A percentile compares a stretch with the other conserved stretches of the same genome.
Conservation (phyloP, 2,797 vertebrate species). For the Cetoscarus ocellatus region DNA sequence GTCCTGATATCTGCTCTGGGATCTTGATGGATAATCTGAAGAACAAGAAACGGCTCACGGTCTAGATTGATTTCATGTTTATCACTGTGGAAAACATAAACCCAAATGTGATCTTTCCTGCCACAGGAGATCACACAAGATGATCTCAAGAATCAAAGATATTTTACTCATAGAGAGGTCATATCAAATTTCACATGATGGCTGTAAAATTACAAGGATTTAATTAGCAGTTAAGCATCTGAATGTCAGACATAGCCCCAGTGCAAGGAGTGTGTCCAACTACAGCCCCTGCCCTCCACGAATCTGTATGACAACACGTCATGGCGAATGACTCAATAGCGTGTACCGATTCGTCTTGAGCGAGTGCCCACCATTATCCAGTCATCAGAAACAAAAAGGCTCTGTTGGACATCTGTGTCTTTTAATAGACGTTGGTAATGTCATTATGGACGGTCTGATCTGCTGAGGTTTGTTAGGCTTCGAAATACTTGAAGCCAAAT, state of each 20-base stretch:
- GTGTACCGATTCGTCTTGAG: background rate
- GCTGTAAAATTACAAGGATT: background rate
- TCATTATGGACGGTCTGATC: background rate
- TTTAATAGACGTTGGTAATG: background rate
- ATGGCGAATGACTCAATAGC: background rate
- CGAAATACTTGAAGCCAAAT: background rate
- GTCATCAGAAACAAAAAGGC: background rate
- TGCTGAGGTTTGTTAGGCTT: background rate
- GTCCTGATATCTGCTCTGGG: too few species aligned
- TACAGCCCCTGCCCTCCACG: background rate
- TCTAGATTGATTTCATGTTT: too few species aligned
- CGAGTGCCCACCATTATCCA: too few species aligned
- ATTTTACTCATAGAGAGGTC: too few species aligned
- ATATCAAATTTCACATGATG: background rate
- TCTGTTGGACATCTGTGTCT: background rate
- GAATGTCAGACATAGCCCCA: background rate
- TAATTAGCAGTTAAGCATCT: background rate
- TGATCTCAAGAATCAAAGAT: too few species aligned
- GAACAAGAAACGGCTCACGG: too few species aligned
- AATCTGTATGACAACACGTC: background rate
- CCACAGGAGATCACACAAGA: background rate
- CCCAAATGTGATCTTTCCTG: background rate
- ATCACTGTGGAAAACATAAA: background rate
- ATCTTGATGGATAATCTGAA: too few species aligned
- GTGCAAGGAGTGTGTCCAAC: fast-evolving